Percentiles rank a stretch among this genome's conserved stretches.
Evolutionary conservation across 2,113 vertebrate genomes (phyloP).

Genomic region (Glaucomys volans): DNA sequence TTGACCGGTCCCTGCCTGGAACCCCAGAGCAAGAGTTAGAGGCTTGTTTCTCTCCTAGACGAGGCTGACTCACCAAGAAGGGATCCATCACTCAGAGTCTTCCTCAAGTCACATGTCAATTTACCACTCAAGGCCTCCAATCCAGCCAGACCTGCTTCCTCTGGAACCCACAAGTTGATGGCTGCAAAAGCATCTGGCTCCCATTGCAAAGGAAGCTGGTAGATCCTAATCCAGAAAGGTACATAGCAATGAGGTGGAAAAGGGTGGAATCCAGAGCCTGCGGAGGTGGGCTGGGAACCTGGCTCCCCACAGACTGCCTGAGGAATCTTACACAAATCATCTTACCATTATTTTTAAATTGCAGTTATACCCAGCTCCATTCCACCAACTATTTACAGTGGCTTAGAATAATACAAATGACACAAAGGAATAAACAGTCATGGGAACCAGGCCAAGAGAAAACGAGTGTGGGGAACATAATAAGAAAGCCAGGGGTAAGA

Average conservation of each 20-base stretch:
- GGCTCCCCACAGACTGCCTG: not conserved
- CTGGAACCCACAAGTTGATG: not conserved
- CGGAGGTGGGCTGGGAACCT: not conserved
- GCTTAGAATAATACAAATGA: slow-evolving; percentile 12
- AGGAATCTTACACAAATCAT: not conserved
- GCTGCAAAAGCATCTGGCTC: not conserved
- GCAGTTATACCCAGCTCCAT: not conserved
- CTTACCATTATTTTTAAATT: not conserved
- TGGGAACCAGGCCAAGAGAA: not conserved
- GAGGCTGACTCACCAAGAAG: not conserved
- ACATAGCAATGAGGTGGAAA: fast-evolving
- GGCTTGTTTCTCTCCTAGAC: not conserved
- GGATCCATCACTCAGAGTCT: not conserved
- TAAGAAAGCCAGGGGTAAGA: not conserved
- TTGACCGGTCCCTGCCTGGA: not conserved
- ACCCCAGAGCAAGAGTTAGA: not conserved
- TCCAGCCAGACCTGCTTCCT: not conserved
- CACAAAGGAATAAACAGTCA: slow-evolving; percentile 21
- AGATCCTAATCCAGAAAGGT: not conserved
- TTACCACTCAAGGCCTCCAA: not conserved
- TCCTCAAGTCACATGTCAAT: not conserved
- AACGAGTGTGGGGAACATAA: not conserved
- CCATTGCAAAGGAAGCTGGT: not conserved
- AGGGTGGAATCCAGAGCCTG: not conserved
- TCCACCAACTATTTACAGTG: not conserved